Evolutionary conservation across 2,113 vertebrate species (phyloP).

Genomic region (Sporophila hypoxantha): DNA sequence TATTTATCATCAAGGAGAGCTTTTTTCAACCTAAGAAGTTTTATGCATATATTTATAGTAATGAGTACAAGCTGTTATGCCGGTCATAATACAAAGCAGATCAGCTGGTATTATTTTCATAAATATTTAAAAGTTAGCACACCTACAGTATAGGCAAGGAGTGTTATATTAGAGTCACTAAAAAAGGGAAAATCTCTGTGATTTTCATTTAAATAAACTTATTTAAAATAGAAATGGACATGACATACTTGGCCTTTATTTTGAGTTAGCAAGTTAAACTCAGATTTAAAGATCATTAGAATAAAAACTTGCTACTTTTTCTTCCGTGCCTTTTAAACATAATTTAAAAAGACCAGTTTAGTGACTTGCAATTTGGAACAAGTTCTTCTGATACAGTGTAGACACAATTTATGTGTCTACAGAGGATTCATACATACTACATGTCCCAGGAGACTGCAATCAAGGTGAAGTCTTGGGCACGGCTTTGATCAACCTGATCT

Average conservation of each 20-base stretch:
- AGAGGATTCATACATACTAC: background rate
- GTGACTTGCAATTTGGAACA: background rate
- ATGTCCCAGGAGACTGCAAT: background rate
- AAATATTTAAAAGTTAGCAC: slow-evolving; percentile 26
- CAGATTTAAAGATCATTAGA: background rate
- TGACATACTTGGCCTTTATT: background rate
- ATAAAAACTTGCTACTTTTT: background rate
- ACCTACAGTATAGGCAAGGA: background rate
- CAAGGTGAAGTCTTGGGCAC: background rate
- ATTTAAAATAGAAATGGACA: background rate
- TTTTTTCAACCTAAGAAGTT: background rate
- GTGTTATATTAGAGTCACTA: background rate
- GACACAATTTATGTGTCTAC: background rate
- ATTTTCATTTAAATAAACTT: background rate
- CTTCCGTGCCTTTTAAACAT: background rate
- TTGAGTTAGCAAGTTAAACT: background rate
- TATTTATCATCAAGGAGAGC: background rate
- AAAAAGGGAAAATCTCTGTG: background rate
- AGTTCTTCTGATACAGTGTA: background rate
- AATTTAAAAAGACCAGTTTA: background rate
- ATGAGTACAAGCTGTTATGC: slow-evolving; percentile 10
- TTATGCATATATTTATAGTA: background rate
- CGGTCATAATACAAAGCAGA: slow-evolving; percentile 4
- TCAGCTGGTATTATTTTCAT: background rate
- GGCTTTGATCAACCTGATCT: background rate